Evolutionary conservation across 2,888 invertebrate species (phyloP).

Genomic region (Hanleya hanleyi): DNA sequence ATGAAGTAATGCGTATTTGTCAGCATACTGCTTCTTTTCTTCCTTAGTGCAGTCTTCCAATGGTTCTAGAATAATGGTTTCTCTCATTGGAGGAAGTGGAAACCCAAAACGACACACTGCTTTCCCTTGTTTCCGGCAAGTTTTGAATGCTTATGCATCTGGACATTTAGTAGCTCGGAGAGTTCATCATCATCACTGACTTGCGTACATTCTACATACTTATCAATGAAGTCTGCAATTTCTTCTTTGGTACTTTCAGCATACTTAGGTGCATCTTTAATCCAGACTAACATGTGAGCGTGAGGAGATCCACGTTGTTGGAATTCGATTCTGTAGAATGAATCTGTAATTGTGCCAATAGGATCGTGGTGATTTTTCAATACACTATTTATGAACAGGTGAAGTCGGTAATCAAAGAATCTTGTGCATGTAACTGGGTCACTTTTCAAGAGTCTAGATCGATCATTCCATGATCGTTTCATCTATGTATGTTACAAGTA

Average conservation of each 20-base stretch:
- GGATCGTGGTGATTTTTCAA: not conserved
- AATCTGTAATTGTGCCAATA: not conserved
- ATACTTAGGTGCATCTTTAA: slow-evolving; percentile 8
- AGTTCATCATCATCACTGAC: not conserved
- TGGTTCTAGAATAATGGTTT: slow-evolving; percentile 20
- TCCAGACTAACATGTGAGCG: not conserved
- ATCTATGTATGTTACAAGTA: too few species aligned
- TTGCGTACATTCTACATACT: not conserved
- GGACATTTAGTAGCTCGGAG: not conserved
- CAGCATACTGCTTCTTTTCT: too few species aligned
- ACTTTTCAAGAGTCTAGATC: too few species aligned
- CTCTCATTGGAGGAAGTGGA: slow-evolving; percentile 14
- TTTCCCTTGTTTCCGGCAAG: not conserved
- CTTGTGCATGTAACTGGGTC: slow-evolving; percentile 8
- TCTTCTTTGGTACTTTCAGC: not conserved
- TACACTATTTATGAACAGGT: not conserved
- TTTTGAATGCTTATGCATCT: slow-evolving; percentile 8
- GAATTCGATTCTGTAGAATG: not conserved
- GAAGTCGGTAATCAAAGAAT: slow-evolving; percentile 2
- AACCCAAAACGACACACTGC: slow-evolving; percentile 18
- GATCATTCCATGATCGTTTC: too few species aligned
- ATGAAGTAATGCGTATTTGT: too few species aligned
- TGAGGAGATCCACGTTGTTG: not conserved
- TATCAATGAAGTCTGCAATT: slow-evolving; percentile 6
- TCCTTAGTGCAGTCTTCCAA: too few species aligned